Conservation (phyloP, 1,140 invertebrate genomes). For the Solenopsis invicta region DNA sequence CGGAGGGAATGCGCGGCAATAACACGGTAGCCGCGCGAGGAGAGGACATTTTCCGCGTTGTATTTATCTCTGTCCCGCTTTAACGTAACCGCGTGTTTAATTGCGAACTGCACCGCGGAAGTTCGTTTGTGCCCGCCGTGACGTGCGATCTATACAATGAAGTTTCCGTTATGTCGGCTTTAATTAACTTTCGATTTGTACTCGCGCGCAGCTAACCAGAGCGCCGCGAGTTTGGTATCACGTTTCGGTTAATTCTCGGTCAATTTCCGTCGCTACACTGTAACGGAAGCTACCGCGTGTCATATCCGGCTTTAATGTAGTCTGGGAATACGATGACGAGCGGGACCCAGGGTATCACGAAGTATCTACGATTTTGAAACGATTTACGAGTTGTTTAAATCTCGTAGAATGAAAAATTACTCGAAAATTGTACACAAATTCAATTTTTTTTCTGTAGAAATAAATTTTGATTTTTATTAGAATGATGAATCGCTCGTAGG, state of each 20-base stretch:
- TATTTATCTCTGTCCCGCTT: slow-evolving; percentile 51
- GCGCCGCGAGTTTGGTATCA: slow-evolving; percentile 11
- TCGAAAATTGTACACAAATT: no score
- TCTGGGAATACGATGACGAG: neutral
- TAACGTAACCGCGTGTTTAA: slow-evolving; percentile 54
- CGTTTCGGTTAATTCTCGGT: slow-evolving; percentile 51
- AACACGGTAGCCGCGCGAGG: neutral
- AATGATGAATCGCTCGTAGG: no score
- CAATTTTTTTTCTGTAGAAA: no score
- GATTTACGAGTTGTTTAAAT: no score
- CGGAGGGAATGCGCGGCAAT: neutral
- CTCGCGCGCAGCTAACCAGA: slow-evolving; percentile 44
- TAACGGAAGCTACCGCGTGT: slow-evolving; percentile 29
- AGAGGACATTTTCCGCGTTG: neutral
- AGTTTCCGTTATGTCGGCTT: slow-evolving; percentile 55
- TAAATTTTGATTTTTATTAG: no score
- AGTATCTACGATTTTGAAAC: neutral
- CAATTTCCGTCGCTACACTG: slow-evolving; percentile 47
- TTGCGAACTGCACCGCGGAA: slow-evolving; percentile 47
- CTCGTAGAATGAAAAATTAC: no score
- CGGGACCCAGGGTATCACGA: neutral
- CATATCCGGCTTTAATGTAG: slow-evolving; percentile 38
- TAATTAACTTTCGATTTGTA: slow-evolving; percentile 66
- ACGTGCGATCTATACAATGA: slow-evolving; percentile 37
- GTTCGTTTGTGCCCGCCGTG: slow-evolving; percentile 32